A percentile compares a stretch with the other conserved stretches of the same genome.
phyloP scores from a whole-genome alignment of 1,140 invertebrate species.

The Kradibia gibbosae region DNA sequence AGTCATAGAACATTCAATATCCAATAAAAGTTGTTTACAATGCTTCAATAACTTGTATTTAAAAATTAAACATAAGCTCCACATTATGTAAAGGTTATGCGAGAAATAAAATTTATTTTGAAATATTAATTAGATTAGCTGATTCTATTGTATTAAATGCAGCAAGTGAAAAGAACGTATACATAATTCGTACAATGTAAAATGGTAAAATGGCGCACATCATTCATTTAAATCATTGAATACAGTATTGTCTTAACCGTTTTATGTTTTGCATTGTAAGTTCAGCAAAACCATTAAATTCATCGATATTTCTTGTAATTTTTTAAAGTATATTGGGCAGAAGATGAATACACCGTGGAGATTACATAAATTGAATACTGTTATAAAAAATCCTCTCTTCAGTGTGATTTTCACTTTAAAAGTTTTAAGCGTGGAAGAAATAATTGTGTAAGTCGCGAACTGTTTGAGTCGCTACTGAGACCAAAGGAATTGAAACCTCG shows the following conservation, averaged over 20 bases:
- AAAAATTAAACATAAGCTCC: slow-evolving; percentile 6
- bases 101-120: not conserved
- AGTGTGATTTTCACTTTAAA: not conserved
- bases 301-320: not conserved
- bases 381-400: too few species aligned
- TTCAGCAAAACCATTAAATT: not conserved
- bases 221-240: not conserved
- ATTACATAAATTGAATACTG: not conserved
- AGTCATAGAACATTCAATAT: too few species aligned
- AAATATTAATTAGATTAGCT: slow-evolving; percentile 8
- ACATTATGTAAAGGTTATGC: slow-evolving; percentile 15
- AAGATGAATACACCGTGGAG: not conserved
- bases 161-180: not conserved
- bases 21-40: too few species aligned
- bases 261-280: not conserved
- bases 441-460: slow-evolving; percentile 32
- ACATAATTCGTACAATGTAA: not conserved
- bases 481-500: not conserved
- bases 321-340: not conserved
- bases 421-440: slow-evolving; percentile 12
- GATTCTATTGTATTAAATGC: not conserved
- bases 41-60: too few species aligned
- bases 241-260: not conserved
- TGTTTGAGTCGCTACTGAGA: not conserved
- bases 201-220: not conserved